phyloP scores from a whole-genome alignment of 1,140 invertebrate genomes.

The Melitaea cinxia region DNA sequence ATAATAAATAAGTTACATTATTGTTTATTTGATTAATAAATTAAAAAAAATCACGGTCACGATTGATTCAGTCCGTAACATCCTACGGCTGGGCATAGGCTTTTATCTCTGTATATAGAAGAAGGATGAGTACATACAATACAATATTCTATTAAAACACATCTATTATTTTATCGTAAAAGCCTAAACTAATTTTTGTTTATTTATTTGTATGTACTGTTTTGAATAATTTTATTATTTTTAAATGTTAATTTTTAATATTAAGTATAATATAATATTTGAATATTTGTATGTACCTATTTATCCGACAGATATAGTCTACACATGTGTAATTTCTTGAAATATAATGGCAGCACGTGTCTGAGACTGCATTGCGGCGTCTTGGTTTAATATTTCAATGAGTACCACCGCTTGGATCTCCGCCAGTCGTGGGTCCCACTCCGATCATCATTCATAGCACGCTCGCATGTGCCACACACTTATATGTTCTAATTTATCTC shows the following conservation, averaged over 20 bases:
- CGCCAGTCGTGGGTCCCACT: constrained; percentile 57
- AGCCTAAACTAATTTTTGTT: too few species aligned
- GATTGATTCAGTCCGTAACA: too few species aligned
- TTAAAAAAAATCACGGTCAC: too few species aligned
- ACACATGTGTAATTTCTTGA: constrained; percentile 10
- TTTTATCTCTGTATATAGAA: too few species aligned
- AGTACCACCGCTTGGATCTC: constrained; percentile 69
- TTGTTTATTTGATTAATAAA: too few species aligned
- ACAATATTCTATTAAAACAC: too few species aligned
- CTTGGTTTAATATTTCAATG: constrained; percentile 80
- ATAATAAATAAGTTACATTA: too few species aligned
- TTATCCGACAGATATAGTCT: neutral
- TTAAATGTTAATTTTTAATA: neutral
- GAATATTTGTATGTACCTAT: too few species aligned
- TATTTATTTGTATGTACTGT: too few species aligned
- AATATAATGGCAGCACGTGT: constrained; percentile 58
- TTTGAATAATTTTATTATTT: neutral
- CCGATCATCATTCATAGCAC: constrained; percentile 55
- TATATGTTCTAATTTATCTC: constrained; percentile 3
- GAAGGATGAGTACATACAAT: too few species aligned
- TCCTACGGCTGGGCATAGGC: too few species aligned
- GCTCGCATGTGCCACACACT: constrained; percentile 9
- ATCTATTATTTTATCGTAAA: too few species aligned
- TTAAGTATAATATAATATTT: neutral
- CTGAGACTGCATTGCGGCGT: constrained; percentile 68